Evolutionary conservation across 2,888 invertebrate genomes (phyloP), one percentile per base, ranked within the genome.

Genomic region (Epinotia bilunana): DNA sequence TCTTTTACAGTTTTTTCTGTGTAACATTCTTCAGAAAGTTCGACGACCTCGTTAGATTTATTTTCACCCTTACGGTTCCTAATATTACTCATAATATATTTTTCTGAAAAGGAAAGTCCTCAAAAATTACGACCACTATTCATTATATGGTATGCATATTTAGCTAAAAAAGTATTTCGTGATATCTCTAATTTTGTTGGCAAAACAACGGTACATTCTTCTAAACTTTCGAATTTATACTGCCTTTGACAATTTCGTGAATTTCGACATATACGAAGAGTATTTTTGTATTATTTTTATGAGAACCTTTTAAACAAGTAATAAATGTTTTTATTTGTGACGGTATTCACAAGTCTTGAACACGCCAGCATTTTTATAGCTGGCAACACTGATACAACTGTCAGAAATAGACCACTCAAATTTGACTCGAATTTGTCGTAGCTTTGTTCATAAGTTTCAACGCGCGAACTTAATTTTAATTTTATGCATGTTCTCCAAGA

Each of bases 21-120:
- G 76, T 79, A 84, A 84, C 80, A 85, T 82, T 88, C 78, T 77
- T 84, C 80, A 13, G 79, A 77, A 76, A 83, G 84, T 86, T 89
- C 87, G 77, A 79, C 90, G 90, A 91, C 92, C 90, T 90, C 89
- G 74, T 85, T 90, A 78, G 61, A 79, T 79, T 84, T 88, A 77
- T 84, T 85, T 76, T 84, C 87, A 75, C 77, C 79, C 76, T 84
- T 85, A 64, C 83, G 85, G 80, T 87, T 89, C 81, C 81, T 87
- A 16, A 75, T 62, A 77, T 62, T 79, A 39, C 65, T 65, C 74
- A 74, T 80, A 81, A 80, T 65, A 53, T 65, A 33, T 46, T 70
- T 64, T 63, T 13, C 20, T 58, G 57, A 58, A 57, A 53, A 16
- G 0, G 28, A 28, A 57, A 20, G 4, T 33, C 49, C 20, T 46